Base-by-base conservation (phyloP, 2,888 invertebrate genomes). In the Eupeodes luniger region DNA sequence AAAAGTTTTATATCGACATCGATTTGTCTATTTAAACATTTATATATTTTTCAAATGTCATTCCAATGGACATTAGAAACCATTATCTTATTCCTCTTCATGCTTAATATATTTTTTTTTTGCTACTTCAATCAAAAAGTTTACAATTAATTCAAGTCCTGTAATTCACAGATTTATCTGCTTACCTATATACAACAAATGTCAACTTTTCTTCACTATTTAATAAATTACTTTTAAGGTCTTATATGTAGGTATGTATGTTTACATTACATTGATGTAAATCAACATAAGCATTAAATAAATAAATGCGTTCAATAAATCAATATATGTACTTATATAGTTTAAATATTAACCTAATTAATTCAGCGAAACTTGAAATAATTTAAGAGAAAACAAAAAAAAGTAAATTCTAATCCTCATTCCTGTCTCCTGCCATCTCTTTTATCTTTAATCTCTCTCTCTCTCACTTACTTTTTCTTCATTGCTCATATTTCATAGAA, bases 271-370 rank as follows among this genome's bases (percentile, higher is more conserved):
- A 40, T 40, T 40, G 9, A 40, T 27, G 27, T 9, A 40, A 19
- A 19, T 16, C 19, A 27, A 16, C 3, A 55, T 34, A 9, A 64
- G 2, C 44, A 40, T 44, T 44, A 64, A 19, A 44, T 19, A 64
- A 47, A 64, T 19, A 19, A 64, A 47, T 9, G 0, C 64, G 14
- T 47, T 47, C 19, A 64, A 64, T 64, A 19, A 47, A 64, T 64
- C 64, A 64, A 47, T 1, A 64, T 40, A 47, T 1, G 47, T 40
- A 40, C 27, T 40, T 40, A 5, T 5, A 5, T 5, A 27, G 27
- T 51, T 19, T n/a, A 61, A 11, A 62, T 19, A 11, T 44, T 40
- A 62, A 19, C 62, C 11, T 40, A 44, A 11, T 19, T 62, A 44
- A 19, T 62, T 44, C 10, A 16, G 16, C 44, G 16, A 62, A 62